phyloP scores from a whole-genome alignment of 2,113 vertebrate species.

The Siphamia tubifer region DNA sequence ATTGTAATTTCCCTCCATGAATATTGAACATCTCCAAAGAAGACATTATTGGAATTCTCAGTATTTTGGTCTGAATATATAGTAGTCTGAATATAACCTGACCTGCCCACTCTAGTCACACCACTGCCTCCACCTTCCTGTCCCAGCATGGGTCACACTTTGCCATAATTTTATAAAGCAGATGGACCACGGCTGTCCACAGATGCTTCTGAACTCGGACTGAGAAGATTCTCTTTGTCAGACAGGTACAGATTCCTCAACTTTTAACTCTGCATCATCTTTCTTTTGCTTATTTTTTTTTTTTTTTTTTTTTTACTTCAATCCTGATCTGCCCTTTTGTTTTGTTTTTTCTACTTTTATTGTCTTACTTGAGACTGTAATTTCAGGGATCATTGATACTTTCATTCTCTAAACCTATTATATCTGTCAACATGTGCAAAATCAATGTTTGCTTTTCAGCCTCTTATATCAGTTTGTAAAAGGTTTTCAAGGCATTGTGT shows the following conservation, averaged over 20 bases:
- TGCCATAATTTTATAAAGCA: constrained; percentile 36
- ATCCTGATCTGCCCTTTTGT: too few species aligned
- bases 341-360: too few species aligned
- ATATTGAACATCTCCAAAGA: too few species aligned
- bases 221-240: not conserved
- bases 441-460: not conserved
- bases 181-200: not conserved
- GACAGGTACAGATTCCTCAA: not conserved
- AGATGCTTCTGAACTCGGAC: not conserved
- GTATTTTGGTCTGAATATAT: constrained; percentile 15
- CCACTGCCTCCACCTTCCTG: constrained; percentile 15
- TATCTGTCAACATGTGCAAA: too few species aligned
- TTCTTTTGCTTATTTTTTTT: too few species aligned
- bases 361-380: too few species aligned
- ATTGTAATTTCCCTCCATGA: too few species aligned
- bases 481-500: not conserved
- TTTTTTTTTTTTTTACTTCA: not conserved
- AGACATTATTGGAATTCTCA: not conserved
- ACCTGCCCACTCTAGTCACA: constrained; percentile 36
- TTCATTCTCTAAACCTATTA: too few species aligned
- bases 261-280: not conserved
- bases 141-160: not conserved
- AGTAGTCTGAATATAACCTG: constrained; percentile 13
- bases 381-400: not conserved
- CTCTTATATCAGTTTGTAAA: not conserved